Evolutionary conservation across 1,140 invertebrate genomes (phyloP), one percentile per base, ranked within the genome.

Genomic region (Gonioctena quinquepunctata): DNA sequence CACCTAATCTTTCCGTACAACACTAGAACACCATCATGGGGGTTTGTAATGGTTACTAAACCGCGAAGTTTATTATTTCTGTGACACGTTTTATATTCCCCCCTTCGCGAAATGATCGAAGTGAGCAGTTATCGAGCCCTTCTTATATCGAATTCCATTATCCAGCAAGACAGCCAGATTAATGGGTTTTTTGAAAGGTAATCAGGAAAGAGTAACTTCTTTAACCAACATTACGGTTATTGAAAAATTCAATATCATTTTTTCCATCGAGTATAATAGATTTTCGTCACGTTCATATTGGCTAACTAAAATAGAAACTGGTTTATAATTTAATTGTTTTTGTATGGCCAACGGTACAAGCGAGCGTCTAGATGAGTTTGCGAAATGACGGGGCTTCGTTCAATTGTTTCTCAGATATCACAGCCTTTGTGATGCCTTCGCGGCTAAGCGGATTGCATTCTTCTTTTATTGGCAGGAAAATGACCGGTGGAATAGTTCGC

Each of bases 301-400:
- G 59, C 27, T 42, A 28, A 61, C 59, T 33, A 33, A 61, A 61
- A 27, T 28, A 61, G 25, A 61, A 61, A 61, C 59, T 16, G 59
- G 59, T 61, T 61, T 61, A 28, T 61, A 61, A 61, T 61, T 61
- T 61, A 61, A 61, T 61, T 61, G 59, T 61, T 61, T 61, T 61
- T 61, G 27, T 61, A 42, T 42, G 33, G 25, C 22, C 11, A 57
- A 57, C 54, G 54, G 54, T 57, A 57, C 21, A 57, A 16, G 2
- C 25, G n/a, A 57, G 54, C 1, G 16, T 57, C 54, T 57, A 57
- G 54, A 57, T 57, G 54, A 57, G 33, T 57, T 57, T 57, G 54
- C 54, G 25, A 57, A 57, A 57, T 57, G 54, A 11, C 33, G 33
- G 11, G 54, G 16, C 54, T 21, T 57, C 25, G 54, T 57, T 22